Evolutionary conservation across 2,888 invertebrate genomes (phyloP), one percentile per base, ranked within the genome.

Genomic region (Orgyia antiqua): DNA sequence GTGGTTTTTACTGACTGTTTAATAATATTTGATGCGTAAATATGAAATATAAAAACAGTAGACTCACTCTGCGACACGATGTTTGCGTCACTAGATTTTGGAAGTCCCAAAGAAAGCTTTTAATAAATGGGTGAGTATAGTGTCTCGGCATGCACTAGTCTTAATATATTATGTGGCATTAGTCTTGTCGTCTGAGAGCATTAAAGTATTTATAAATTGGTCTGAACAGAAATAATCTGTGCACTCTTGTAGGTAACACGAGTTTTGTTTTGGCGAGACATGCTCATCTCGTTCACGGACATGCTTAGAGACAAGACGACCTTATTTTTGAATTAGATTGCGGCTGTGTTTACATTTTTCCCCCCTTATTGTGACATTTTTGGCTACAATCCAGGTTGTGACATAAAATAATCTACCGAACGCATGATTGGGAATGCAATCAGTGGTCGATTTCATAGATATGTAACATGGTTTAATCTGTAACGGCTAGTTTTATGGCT

Each of bases 291-390:
- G 54, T 51, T 63, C 60, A 62, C 51, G 59, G 55, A 56, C 63
- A 61, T 15, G 15, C 4, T 4, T 6, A 46, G 69, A 73, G 71
- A 67, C 73, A 58, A 68, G 70, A 69, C 74, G 70, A 76, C 77
- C 76, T 77, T 78, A 78, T 76, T 80, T 73, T 78, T 65, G 66
- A 72, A 72, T 73, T 69, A 78, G 74, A 78, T 73, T 82, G 75
- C 75, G 77, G 64, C 71, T 75, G 70, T 79, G 78, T 82, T 82
- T 80, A 82, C 76, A 78, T 78, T 74, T 77, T 75, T 67, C 70
- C 67, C 69, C 75, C n/a, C 9, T 9, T 20, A 77, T 79, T 78
- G 75, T 77, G 75, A 71, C 71, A 79, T 69, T 73, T 69, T 71
- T 80, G 82, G 78, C 80, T 52, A 47, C 43, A 58, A 61, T 74